phyloP scores from a whole-genome alignment of 2,113 vertebrate species.

The Aspiorhynchus laticeps region DNA sequence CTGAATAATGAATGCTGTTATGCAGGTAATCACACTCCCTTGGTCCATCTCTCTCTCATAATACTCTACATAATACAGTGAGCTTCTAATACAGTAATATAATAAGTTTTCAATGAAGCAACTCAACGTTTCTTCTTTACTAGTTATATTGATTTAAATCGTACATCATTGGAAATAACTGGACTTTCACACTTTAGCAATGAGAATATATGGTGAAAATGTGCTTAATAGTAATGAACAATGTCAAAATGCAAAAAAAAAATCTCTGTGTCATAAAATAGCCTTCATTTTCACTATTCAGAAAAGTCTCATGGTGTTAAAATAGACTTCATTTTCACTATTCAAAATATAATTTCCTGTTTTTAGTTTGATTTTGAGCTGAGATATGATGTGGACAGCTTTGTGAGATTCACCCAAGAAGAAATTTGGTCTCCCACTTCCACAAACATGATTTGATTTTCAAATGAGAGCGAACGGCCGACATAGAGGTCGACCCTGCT shows the following conservation, averaged over 20 bases:
- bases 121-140: no score
- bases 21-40: no score
- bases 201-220: background rate
- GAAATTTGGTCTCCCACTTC: background rate
- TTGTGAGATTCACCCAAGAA: background rate
- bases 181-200: background rate
- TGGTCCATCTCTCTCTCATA: no score
- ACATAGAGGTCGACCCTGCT: background rate
- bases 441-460: constrained; percentile 16
- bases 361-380: background rate
- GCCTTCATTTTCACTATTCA: background rate
- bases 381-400: background rate
- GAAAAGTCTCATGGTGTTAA: background rate
- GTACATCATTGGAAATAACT: background rate
- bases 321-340: background rate
- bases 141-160: no score
- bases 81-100: no score
- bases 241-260: no score
- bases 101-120: no score
- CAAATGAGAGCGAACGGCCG: background rate
- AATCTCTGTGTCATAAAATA: background rate
- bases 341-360: background rate
- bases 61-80: no score
- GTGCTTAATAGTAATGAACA: background rate
- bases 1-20: no score